Conservation (phyloP, 1,140 invertebrate species). For the Heliothis subflexa region DNA sequence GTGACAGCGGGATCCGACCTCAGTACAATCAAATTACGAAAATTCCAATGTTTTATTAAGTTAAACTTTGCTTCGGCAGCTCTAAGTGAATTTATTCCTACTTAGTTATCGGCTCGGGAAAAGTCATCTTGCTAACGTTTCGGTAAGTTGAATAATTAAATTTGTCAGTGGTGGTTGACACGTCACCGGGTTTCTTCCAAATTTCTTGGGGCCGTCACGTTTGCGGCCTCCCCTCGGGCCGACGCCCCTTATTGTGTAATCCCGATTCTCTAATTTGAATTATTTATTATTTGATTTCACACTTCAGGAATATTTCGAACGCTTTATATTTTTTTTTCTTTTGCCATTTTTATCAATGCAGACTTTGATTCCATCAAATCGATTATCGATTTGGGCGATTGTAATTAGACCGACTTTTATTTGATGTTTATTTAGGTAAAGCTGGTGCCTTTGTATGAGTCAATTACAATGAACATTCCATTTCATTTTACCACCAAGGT, state of each 20-base stretch:
- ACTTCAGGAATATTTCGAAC: slow-evolving; percentile 58
- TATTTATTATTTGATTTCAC: slow-evolving; percentile 84
- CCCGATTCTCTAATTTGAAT: slow-evolving; percentile 83
- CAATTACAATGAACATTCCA: neutral
- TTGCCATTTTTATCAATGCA: slow-evolving; percentile 28
- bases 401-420: slow-evolving; percentile 18
- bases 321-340: slow-evolving; percentile 42
- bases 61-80: slow-evolving; percentile 83
- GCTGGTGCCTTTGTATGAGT: neutral
- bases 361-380: slow-evolving; percentile 40
- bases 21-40: slow-evolving; percentile 80
- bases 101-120: slow-evolving; percentile 83
- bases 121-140: slow-evolving; percentile 85
- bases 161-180: slow-evolving; percentile 84
- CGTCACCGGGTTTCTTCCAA: slow-evolving; percentile 77
- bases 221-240: slow-evolving; percentile 54
- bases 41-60: slow-evolving; percentile 85
- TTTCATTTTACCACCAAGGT: neutral
- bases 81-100: slow-evolving; percentile 86
- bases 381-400: slow-evolving; percentile 29
- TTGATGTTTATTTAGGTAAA: slow-evolving; percentile 21
- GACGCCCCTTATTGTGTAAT: slow-evolving; percentile 76
- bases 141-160: slow-evolving; percentile 85
- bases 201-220: slow-evolving; percentile 78
- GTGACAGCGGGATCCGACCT: slow-evolving; percentile 72